Percentiles rank a stretch among this genome's conserved stretches.
Conservation (phyloP, 1,140 invertebrate genomes). For the Periplaneta americana region DNA sequence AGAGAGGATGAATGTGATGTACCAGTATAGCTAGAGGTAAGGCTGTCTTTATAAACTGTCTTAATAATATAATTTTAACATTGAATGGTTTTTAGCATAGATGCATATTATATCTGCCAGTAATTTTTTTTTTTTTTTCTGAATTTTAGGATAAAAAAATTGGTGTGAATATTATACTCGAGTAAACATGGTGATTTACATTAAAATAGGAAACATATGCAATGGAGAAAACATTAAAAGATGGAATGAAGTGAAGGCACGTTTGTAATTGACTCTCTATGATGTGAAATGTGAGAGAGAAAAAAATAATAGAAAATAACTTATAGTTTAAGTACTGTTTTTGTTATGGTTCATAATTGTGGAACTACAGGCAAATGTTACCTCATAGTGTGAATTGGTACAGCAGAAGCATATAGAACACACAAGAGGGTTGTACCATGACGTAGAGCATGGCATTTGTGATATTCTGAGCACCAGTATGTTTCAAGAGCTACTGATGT, state of each 20-base stretch:
- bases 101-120: no score
- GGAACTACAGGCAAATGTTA: slow-evolving; percentile 28
- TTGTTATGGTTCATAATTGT: neutral
- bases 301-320: neutral
- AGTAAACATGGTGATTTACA: neutral
- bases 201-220: neutral
- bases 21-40: no score
- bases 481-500: slow-evolving; percentile 47
- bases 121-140: no score
- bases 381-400: slow-evolving; percentile 63
- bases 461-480: slow-evolving; percentile 77
- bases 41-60: no score
- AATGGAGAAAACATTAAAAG: neutral
- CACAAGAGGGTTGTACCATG: slow-evolving; percentile 56
- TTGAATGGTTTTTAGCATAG: no score
- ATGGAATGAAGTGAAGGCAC: neutral
- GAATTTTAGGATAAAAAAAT: no score
- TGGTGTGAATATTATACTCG: no score
- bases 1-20: no score
- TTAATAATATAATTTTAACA: no score
- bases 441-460: slow-evolving; percentile 72
- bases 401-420: slow-evolving; percentile 56
- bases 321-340: neutral
- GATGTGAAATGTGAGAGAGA: neutral
- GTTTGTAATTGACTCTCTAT: neutral